Conservation (phyloP, 2,888 invertebrate genomes). For the Alitta virens region DNA sequence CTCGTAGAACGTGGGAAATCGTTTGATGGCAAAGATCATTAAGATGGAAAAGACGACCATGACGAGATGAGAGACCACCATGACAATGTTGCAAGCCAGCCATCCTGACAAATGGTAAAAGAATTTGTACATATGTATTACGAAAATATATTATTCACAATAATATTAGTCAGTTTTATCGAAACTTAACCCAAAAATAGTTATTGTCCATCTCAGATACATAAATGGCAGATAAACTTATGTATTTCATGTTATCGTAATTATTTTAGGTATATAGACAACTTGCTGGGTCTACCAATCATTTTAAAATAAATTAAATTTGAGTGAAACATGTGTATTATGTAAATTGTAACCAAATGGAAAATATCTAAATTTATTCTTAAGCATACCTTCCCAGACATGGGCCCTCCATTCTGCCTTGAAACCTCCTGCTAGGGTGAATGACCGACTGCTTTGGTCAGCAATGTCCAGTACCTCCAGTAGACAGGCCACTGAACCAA, state of each 20-base stretch:
- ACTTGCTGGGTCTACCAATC: too few species aligned
- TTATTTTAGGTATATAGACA: background rate
- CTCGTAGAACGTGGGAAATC: slow-evolving; percentile 36
- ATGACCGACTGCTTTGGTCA: slow-evolving; percentile 37
- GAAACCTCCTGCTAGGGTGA: slow-evolving; percentile 51
- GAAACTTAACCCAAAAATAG: too few species aligned
- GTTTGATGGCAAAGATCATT: slow-evolving; percentile 44
- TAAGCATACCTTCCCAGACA: slow-evolving; percentile 54
- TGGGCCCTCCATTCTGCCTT: slow-evolving; percentile 50
- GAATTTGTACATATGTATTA: too few species aligned
- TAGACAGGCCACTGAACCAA: slow-evolving; percentile 24
- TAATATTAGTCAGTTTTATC: too few species aligned
- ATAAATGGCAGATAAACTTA: too few species aligned
- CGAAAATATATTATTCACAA: too few species aligned
- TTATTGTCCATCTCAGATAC: too few species aligned
- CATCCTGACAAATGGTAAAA: slow-evolving; percentile 53
- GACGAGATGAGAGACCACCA: slow-evolving; percentile 45
- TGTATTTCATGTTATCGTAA: too few species aligned
- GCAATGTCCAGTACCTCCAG: slow-evolving; percentile 40
- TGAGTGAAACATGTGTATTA: too few species aligned
- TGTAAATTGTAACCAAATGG: too few species aligned
- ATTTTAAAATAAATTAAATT: too few species aligned
- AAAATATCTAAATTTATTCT: too few species aligned
- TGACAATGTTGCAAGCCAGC: slow-evolving; percentile 48
- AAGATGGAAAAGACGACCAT: slow-evolving; percentile 45